phyloP scores from a whole-genome alignment of 2,888 invertebrate species.

The Ditylenchus weischeri region DNA sequence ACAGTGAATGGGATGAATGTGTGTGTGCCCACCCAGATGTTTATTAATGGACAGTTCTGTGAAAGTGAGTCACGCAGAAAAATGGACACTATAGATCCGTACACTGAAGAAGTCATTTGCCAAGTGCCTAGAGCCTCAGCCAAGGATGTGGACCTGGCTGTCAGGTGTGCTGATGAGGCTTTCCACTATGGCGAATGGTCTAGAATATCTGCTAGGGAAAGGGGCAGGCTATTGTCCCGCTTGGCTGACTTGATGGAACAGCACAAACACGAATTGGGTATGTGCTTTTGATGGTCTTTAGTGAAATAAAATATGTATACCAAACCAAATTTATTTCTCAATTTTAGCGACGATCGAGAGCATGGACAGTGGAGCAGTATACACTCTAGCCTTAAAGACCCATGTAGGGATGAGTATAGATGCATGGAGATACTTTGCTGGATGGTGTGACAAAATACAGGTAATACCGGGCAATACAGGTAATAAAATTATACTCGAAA shows the following conservation, averaged over 20 bases:
- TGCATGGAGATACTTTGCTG: constrained; percentile 92
- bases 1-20: constrained; percentile 79
- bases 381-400: constrained; percentile 89
- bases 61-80: constrained; percentile 70
- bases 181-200: constrained; percentile 76
- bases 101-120: constrained; percentile 70
- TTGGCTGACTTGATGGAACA: constrained; percentile 86
- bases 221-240: constrained; percentile 73
- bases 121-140: constrained; percentile 70
- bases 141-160: constrained; percentile 82
- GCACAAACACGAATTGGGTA: constrained; percentile 78
- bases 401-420: constrained; percentile 97
- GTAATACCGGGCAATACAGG: constrained; percentile 49
- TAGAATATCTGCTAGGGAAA: constrained; percentile 85
- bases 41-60: constrained; percentile 84
- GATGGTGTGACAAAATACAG: constrained; percentile 90
- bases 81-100: constrained; percentile 74
- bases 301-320: too few relatives aligned
- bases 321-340: too few relatives aligned
- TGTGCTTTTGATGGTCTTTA: too few relatives aligned
- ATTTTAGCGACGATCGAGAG: constrained; percentile 79
- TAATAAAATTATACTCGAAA: too few relatives aligned
- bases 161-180: constrained; percentile 74
- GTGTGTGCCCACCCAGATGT: constrained; percentile 82
- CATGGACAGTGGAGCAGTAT: constrained; percentile 91